Conservation (phyloP, 2,888 invertebrate genomes). For the Hoplodrina blanda region DNA sequence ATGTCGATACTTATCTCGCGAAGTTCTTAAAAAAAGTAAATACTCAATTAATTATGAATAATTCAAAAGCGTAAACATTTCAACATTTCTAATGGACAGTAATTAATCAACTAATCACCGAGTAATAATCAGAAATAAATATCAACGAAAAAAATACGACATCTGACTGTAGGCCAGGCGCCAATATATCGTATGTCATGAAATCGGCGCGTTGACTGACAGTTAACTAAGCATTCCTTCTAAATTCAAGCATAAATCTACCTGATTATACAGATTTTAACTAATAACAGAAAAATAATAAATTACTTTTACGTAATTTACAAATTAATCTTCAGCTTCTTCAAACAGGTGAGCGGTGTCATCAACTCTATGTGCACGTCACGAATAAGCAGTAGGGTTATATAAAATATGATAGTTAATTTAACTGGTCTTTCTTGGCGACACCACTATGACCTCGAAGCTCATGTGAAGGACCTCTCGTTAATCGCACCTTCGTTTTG, state of each 20-base stretch:
- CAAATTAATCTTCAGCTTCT: slow-evolving; percentile 37
- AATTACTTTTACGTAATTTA: slow-evolving; percentile 29
- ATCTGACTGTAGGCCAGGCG: slow-evolving; percentile 28
- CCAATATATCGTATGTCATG: slow-evolving; percentile 32
- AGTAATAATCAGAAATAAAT: slow-evolving; percentile 45
- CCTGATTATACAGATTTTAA: slow-evolving; percentile 26
- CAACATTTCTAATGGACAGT: slow-evolving; percentile 45
- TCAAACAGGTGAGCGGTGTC: slow-evolving; percentile 59
- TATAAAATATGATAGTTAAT: slow-evolving; percentile 83
- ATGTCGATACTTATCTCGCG: slow-evolving; percentile 34
- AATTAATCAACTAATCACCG: slow-evolving; percentile 58
- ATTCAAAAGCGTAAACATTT: slow-evolving; percentile 47
- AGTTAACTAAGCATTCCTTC: slow-evolving; percentile 25
- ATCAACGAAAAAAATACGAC: slow-evolving; percentile 19
- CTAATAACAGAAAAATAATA: slow-evolving; percentile 25
- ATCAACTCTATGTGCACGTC: slow-evolving; percentile 68
- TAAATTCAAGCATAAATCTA: slow-evolving; percentile 22
- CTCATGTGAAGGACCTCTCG: slow-evolving; percentile 64
- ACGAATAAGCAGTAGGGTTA: slow-evolving; percentile 50
- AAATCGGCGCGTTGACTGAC: slow-evolving; percentile 34
- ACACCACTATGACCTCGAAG: slow-evolving; percentile 65
- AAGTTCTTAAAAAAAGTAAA: slow-evolving; percentile 40
- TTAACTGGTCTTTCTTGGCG: slow-evolving; percentile 66
- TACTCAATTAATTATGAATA: slow-evolving; percentile 53
- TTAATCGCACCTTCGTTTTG: slow-evolving; percentile 58